Percentiles rank a stretch among this genome's conserved stretches.
Evolutionary conservation across 2,888 invertebrate genomes (phyloP).

Genomic region (Temnothorax rugatulus): DNA sequence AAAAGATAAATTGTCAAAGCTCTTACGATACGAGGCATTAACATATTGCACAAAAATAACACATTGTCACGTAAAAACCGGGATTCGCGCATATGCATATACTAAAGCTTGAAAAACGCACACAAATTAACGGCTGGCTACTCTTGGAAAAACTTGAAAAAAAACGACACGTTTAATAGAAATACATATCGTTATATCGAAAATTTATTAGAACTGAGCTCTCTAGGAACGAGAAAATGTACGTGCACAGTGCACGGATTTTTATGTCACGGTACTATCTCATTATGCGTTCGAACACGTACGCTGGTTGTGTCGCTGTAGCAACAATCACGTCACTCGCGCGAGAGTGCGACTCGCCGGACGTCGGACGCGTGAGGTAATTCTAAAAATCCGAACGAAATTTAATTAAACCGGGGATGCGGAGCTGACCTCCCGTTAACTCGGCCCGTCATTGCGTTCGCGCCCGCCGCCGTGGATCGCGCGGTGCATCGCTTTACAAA

Average conservation of each 20-base stretch:
- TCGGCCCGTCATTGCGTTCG: conserved; percentile 51
- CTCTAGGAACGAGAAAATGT: not conserved
- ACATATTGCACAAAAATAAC: not conserved
- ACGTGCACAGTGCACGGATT: not conserved
- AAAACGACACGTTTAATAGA: not conserved
- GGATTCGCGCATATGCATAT: not conserved
- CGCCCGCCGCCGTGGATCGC: conserved; percentile 20
- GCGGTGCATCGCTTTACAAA: conserved; percentile 31
- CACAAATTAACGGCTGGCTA: not conserved
- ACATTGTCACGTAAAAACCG: not conserved
- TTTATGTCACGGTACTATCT: conserved; percentile 14
- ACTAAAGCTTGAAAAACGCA: not conserved
- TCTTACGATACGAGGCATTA: not conserved
- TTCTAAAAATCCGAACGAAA: conserved; percentile 72
- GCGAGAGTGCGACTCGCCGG: conserved; percentile 39
- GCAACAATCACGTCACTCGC: conserved; percentile 69
- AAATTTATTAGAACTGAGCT: not conserved
- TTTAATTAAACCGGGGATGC: conserved; percentile 69
- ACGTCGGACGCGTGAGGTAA: conserved; percentile 54
- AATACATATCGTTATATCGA: not conserved
- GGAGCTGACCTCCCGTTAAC: conserved; percentile 67
- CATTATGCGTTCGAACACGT: not conserved
- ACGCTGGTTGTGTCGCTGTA: not conserved
- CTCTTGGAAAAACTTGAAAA: not conserved
- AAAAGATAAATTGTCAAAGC: not conserved